Evolutionary conservation across 1,140 invertebrate species (phyloP), one percentile per base, ranked within the genome.

Genomic region (Bombus fervidus): DNA sequence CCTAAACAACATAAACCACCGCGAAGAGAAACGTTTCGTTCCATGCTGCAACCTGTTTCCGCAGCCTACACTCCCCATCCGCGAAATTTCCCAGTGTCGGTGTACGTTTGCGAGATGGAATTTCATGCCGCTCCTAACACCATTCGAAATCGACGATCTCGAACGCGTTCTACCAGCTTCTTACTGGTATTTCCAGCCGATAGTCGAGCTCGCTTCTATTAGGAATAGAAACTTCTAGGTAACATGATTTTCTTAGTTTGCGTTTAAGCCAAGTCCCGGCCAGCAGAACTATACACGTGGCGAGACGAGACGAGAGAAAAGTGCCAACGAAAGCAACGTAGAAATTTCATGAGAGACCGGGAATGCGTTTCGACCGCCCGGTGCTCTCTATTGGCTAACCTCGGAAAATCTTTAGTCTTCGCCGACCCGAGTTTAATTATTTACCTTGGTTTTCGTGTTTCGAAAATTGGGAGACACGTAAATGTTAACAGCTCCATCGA

Each of bases 1-100:
- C 41, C 75, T 72, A 68, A 83, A 80, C 83, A 73, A 77, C 82
- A 47, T 83, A 88, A 81, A 64, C 59, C 71, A 53, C 71, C 83
- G 64, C 68, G 47, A 77, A 62, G 78, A 73, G 72, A 62, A 62
- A 79, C 72, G 81, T 81, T 80, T 78, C 77, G 73, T 41, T 76
- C 41, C 53, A 39, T 8, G 12, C 37, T 43, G 81, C 47, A 28
- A 64, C 73, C 64, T 77, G 64, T 39, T 87, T 39, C 53, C 59
- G 53, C 57, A 28, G 28, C 59, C 13, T 66, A 34, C 64, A n/a
- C 43, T 41, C 57, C 25, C 28, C 59, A 28, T 62, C 53, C 75
- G 37, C 31, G 31, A 37, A 75, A 75, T 72, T 43, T 43, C 69
- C 39, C 12, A 18, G 37, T 10, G 41, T 22, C 12, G 22, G 69